Percentiles rank a stretch among this genome's conserved stretches.
Conservation (phyloP, 2,113 vertebrate species). For the Chiloscyllium plagiosum region DNA sequence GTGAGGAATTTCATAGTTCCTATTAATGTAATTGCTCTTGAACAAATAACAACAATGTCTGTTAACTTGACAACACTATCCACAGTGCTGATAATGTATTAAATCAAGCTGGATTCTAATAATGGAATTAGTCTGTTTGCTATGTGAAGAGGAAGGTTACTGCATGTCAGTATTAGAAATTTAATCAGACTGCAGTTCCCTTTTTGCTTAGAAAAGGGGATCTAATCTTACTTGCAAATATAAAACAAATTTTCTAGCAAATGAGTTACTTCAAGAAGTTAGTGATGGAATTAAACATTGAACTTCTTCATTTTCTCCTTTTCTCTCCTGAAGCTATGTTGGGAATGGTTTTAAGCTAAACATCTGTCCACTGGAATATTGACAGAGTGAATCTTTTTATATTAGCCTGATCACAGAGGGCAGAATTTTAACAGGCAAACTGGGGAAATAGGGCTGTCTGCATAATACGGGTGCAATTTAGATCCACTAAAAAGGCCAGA, state of each 20-base stretch:
- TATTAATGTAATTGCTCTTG: neutral
- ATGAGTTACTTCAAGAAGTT: neutral
- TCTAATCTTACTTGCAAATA: neutral
- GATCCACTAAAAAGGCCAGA: neutral
- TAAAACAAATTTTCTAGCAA: neutral
- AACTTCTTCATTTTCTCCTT: neutral
- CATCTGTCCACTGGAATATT: neutral
- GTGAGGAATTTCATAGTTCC: neutral
- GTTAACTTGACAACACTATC: neutral
- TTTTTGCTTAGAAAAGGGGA: neutral
- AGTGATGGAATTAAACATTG: neutral
- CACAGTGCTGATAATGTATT: neutral
- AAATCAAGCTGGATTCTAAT: neutral
- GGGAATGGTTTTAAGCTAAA: neutral
- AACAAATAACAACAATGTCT: neutral
- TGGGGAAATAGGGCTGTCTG: too few relatives aligned
- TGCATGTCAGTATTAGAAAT: neutral
- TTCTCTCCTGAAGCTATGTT: neutral
- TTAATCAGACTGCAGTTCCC: neutral
- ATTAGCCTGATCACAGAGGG: neutral
- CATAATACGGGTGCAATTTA: neutral
- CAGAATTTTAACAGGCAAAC: neutral
- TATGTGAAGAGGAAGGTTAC: neutral
- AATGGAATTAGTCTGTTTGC: neutral
- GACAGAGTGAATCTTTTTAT: neutral